Percentiles rank a stretch among this genome's conserved stretches.
These are phyloP conservation scores for Philotrypesis tridentata DNA, from an alignment of 1,140 invertebrate genomes.

Conservation along the genomic window DNA sequence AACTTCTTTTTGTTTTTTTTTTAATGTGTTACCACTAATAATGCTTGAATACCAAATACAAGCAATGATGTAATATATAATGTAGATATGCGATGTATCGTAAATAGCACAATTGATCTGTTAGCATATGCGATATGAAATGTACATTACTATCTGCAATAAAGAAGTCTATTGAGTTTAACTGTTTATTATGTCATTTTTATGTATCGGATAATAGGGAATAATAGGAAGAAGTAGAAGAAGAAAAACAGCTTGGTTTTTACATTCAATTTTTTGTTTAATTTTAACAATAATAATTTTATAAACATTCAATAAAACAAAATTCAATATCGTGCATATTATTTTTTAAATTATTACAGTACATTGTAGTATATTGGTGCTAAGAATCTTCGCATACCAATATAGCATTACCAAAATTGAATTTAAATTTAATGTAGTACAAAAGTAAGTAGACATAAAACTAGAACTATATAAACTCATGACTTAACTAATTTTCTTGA, in stretches of 20 bases:
- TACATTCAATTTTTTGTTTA: slow-evolving; percentile 9
- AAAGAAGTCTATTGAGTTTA: background rate
- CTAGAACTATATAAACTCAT: no score
- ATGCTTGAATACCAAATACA: background rate
- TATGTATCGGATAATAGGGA: background rate
- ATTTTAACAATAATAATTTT: slow-evolving; percentile 16
- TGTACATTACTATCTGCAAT: background rate
- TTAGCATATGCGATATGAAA: background rate
- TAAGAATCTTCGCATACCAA: slow-evolving; percentile 26
- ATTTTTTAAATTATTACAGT: background rate
- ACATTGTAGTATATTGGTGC: slow-evolving; percentile 40
- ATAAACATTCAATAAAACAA: slow-evolving; percentile 21
- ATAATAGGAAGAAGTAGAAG: no score
- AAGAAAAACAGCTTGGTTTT: slow-evolving; percentile 6
- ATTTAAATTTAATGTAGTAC: background rate
- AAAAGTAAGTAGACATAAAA: no score
- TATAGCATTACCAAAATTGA: slow-evolving; percentile 10
- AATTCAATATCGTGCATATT: background rate
- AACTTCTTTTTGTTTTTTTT: no score
- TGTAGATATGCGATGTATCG: background rate
- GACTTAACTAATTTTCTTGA: background rate
- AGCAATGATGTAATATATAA: background rate
- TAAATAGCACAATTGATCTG: background rate
- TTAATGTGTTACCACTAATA: background rate
- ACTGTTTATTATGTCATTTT: background rate